Evolutionary conservation across 2,797 vertebrate genomes (phyloP), one percentile per base, ranked within the genome.

Genomic region (Huso huso): DNA sequence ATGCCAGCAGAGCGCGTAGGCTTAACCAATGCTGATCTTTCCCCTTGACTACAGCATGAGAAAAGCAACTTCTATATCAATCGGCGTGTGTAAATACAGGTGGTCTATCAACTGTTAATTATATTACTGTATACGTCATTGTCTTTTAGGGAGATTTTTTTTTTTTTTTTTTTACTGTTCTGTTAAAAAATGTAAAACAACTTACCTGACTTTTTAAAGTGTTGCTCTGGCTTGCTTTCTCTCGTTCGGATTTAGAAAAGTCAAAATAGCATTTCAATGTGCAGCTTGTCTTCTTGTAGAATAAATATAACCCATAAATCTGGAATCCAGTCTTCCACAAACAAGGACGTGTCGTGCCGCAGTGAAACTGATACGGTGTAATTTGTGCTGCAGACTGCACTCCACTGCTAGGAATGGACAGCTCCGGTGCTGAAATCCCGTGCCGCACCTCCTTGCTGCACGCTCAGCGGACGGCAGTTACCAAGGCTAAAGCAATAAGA

Each of bases 351-450:
- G 15, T 18, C 15, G 15, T 18, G 15, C 1, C 15, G 15, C 1
- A 18, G 15, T 18, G 51, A 10, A 18, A 48, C 48, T 52, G 37
- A 60, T 60, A 23, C 64, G 67, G 68, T 69, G 10, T 66, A 57
- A 18, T 70, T 59, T 51, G 18, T 68, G 63, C 23, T 37, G 8
- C 67, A 68, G 68, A 72, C 49, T 73, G 61, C 74, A 68, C 70
- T 68, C 68, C 6, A 49, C 23, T 7, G 64, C 13, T 51, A 18
- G 23, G n/a, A 9, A 62, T 72, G 80, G 85, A 91, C 87, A 90
- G 89, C 84, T 85, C 88, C 86, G 62, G 88, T 91, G 82, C 88
- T 90, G 88, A 90, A 87, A 77, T 78, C 59, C 73, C 66, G 6
- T 8, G 13, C n/a, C n/a, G 60, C 37, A 12, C 10, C 13, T 18